Conservation (phyloP, 2,888 invertebrate genomes). For the Drosophila koepferae region DNA sequence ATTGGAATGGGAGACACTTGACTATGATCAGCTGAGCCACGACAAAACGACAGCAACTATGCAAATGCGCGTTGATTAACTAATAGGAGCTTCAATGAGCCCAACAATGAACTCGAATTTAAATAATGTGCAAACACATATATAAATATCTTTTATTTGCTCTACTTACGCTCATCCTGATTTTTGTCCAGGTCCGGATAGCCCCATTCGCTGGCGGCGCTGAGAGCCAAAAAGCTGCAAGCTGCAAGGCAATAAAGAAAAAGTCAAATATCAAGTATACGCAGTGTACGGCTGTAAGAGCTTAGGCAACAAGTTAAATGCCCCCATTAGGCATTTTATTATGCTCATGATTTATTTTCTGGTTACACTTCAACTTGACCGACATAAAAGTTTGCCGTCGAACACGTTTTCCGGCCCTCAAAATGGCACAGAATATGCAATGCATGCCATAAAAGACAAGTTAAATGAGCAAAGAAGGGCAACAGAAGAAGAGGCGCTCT, state of each 20-base stretch:
- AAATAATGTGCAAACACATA: not conserved
- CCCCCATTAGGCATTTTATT: conserved; percentile 21
- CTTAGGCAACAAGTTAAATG: conserved; percentile 36
- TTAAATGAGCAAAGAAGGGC: conserved; percentile 8
- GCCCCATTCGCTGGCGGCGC: conserved; percentile 72
- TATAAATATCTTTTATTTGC: conserved; percentile 39
- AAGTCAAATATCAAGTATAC: conserved; percentile 24
- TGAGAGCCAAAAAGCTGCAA: conserved; percentile 50
- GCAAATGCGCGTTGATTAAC: conserved; percentile 66
- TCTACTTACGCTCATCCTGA: conserved; percentile 78
- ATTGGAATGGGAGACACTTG: conserved; percentile 45
- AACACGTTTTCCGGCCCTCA: conserved; percentile 38
- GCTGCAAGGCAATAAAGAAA: conserved; percentile 54
- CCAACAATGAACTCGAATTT: conserved; percentile 19
- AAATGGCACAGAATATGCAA: conserved; percentile 32
- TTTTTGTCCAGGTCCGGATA: conserved; percentile 82
- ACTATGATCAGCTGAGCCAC: conserved; percentile 55
- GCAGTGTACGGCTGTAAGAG: conserved; percentile 7
- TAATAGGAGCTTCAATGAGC: conserved; percentile 61
- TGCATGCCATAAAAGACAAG: conserved; percentile 32
- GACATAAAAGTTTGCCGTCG: conserved; percentile 28
- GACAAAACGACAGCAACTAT: conserved; percentile 18
- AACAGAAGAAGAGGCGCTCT: not conserved
- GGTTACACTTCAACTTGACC: conserved; percentile 66
- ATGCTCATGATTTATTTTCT: conserved; percentile 15